Base-by-base conservation (phyloP, 2,888 invertebrate species). In the Brenthis daphne region DNA sequence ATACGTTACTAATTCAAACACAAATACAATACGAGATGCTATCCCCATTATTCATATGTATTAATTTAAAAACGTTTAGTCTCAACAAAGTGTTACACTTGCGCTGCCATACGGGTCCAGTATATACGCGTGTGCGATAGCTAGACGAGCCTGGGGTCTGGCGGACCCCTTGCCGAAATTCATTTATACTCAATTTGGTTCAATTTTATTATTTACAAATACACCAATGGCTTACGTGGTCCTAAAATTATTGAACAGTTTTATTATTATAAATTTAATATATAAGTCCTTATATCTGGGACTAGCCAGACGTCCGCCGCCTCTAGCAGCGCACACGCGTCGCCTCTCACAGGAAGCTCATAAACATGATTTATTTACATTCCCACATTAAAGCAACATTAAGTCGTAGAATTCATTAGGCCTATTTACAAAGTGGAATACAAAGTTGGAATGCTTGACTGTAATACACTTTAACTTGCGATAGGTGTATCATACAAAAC, bases 11-110 rank as follows among this genome's bases (percentile, higher is more conserved):
- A 89, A 89, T 87, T 85, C 85, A 90, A 90, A 91, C 91, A 91
- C 89, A 92, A 91, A 92, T 91, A 92, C 90, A 92, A 92, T 92
- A 91, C 87, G 92, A 92, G 92, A 92, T 91, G 89, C 90, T 89
- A 89, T 90, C 90, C 86, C 91, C 90, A 80, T 88, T 86, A 85
- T 81, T 85, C 81, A 86, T 82, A 81, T 82, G 85, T 85, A 86
- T 86, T 87, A 86, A 79, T 85, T 86, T 85, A 80, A 83, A 82
- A 85, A 86, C 83, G 82, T 86, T 85, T 87, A 88, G 84, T 88
- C 80, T 84, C 81, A 85, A 87, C 87, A 86, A 82, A 81, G 84
- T 84, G 77, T 78, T 82, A 83, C 85, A 79, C 80, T 85, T 81
- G 84, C 83, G 80, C 84, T 82, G 85, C 84, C 87, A 83, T 82